Percentiles rank a stretch among this genome's conserved stretches.
These are phyloP conservation scores for Chelonus insularis DNA, from an alignment of 1,140 invertebrate species.

Conservation along the genomic window DNA sequence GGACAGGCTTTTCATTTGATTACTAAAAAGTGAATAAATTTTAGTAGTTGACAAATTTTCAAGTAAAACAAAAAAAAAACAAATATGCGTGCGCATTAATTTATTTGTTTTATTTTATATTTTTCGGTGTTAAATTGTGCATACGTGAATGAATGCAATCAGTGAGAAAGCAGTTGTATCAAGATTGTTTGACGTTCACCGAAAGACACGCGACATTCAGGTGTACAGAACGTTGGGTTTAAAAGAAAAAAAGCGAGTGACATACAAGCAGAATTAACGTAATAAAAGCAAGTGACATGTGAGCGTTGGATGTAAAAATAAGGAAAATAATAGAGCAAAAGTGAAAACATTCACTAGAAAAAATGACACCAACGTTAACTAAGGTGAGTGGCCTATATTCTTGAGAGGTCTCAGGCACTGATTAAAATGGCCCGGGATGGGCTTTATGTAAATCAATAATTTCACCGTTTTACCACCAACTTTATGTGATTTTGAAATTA, in stretches of 20 bases:
- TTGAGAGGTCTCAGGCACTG: slow-evolving; percentile 14
- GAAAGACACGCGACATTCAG: not conserved
- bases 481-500: no score
- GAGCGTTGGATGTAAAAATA: slow-evolving; percentile 5
- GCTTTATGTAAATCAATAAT: slow-evolving; percentile 47
- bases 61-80: not conserved
- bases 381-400: slow-evolving; percentile 33
- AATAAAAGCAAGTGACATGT: slow-evolving; percentile 20
- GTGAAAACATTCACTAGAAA: not conserved
- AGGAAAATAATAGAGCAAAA: not conserved
- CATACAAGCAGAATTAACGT: not conserved
- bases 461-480: slow-evolving; percentile 34
- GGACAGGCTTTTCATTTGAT: slow-evolving; percentile 12
- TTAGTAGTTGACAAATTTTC: not conserved
- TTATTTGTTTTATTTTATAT: not conserved
- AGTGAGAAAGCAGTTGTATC: not conserved
- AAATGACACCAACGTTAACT: slow-evolving; percentile 24
- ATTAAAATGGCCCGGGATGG: slow-evolving; percentile 28
- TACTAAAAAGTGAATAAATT: slow-evolving; percentile 2
- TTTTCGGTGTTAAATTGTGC: not conserved
- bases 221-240: not conserved
- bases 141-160: not conserved
- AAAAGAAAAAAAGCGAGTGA: not conserved
- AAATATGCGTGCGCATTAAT: not conserved
- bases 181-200: not conserved